Evolutionary conservation across 2,888 invertebrate species (phyloP).

Genomic region (Bembecia ichneumoniformis): DNA sequence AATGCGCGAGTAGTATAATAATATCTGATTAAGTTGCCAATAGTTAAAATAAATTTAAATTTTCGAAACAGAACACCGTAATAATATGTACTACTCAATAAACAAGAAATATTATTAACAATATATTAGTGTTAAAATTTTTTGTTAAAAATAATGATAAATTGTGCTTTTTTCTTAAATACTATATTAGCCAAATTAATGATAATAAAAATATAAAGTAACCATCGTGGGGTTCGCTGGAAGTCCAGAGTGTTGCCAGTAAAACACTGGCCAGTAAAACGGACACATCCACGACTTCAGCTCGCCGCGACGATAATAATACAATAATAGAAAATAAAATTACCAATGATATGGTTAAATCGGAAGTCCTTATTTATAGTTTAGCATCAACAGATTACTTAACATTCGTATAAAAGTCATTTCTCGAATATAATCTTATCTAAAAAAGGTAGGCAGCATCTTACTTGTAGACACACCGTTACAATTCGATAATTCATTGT

Average conservation of each 20-base stretch:
- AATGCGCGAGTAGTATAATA: constrained; percentile 55
- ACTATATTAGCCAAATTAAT: constrained; percentile 66
- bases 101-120: constrained; percentile 68
- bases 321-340: constrained; percentile 14
- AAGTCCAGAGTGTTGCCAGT: constrained; percentile 35
- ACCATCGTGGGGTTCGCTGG: not conserved
- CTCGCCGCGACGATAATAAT: constrained; percentile 15
- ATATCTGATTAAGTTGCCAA: constrained; percentile 13
- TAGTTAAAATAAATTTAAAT: constrained; percentile 36
- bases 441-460: constrained; percentile 64
- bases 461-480: constrained; percentile 49
- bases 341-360: constrained; percentile 59
- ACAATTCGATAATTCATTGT: constrained; percentile 39
- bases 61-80: constrained; percentile 37
- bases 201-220: constrained; percentile 14
- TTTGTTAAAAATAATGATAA: constrained; percentile 51
- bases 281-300: constrained; percentile 13
- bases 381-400: constrained; percentile 69
- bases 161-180: constrained; percentile 63
- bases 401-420: constrained; percentile 72
- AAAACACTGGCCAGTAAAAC: constrained; percentile 11
- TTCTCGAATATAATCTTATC: constrained; percentile 70
- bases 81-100: constrained; percentile 28
- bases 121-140: constrained; percentile 60
- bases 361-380: constrained; percentile 64